These are phyloP conservation scores for Calypte anna DNA, from an alignment of 2,113 vertebrate genomes.

Conservation along the genomic window DNA sequence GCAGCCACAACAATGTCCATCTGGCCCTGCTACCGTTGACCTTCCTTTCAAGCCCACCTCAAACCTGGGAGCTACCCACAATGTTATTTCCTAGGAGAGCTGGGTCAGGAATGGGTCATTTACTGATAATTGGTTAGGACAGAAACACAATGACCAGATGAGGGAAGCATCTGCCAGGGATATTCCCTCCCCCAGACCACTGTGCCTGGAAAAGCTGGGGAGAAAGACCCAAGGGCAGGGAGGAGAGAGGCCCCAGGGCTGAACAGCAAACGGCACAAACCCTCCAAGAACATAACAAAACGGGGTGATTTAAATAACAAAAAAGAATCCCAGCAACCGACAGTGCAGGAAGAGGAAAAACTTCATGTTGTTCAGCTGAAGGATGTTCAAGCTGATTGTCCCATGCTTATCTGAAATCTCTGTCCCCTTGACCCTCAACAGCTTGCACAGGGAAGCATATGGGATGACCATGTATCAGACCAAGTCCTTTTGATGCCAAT, in stretches of 20 bases:
- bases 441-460: neutral
- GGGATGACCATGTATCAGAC: accelerated
- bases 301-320: conserved; percentile 13
- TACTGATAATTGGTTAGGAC: conserved; percentile 53
- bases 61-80: neutral
- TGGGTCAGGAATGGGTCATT: conserved; percentile 61
- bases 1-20: neutral
- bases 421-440: neutral
- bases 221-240: conserved; percentile 8
- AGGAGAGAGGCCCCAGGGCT: neutral
- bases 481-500: neutral
- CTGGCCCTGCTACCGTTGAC: neutral
- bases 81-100: conserved; percentile 16
- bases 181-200: conserved; percentile 35
- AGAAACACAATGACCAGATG: conserved; percentile 61
- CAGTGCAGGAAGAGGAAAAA: neutral
- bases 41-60: conserved; percentile 3
- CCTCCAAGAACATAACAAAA: conserved; percentile 6
- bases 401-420: neutral
- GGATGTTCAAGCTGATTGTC: neutral
- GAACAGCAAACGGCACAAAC: neutral
- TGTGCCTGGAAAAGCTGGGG: neutral
- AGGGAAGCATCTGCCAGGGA: conserved; percentile 55
- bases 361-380: neutral
- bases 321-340: neutral